These are phyloP conservation scores for Euleptes europaea DNA, from an alignment of 2,113 vertebrate species.

Conservation along the genomic window DNA sequence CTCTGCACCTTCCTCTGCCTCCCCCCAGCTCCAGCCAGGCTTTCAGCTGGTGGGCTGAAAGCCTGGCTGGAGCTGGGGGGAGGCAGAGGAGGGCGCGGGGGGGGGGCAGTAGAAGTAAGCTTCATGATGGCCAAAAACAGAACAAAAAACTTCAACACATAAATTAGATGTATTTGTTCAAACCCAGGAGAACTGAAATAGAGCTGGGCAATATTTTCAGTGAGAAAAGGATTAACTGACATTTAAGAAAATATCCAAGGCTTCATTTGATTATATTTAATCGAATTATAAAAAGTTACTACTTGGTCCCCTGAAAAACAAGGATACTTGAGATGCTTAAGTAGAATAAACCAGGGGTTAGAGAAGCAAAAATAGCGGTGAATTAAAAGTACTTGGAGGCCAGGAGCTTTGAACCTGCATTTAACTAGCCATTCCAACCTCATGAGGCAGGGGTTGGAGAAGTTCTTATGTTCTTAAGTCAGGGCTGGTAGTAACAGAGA, in stretches of 20 bases:
- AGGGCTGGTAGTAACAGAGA: conserved; percentile 84
- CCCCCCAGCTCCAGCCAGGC: too few relatives aligned
- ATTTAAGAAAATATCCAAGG: conserved; percentile 70
- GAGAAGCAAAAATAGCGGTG: conserved; percentile 79
- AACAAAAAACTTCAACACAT: conserved; percentile 38
- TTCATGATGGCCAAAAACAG: conserved; percentile 58
- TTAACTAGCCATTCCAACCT: conserved; percentile 81
- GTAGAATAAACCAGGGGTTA: conserved; percentile 71
- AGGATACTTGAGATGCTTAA: conserved; percentile 77
- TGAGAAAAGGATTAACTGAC: conserved; percentile 66
- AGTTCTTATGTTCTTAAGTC: too few relatives aligned
- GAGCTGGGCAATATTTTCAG: conserved; percentile 10
- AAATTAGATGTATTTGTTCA: conserved; percentile 6
- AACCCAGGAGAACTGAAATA: conserved; percentile 57
- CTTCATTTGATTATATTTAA: conserved; percentile 80
- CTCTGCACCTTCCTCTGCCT: too few relatives aligned
- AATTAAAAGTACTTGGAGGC: conserved; percentile 81
- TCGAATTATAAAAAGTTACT: conserved; percentile 78
- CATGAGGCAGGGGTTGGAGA: conserved; percentile 73
- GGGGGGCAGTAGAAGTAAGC: conserved; percentile 38
- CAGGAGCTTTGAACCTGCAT: conserved; percentile 83
- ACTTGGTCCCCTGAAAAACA: conserved; percentile 73
- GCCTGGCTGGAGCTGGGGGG: too few relatives aligned
- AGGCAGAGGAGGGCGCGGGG: too few relatives aligned
- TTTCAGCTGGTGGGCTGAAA: too few relatives aligned